Conservation (phyloP, 2,113 vertebrate species). For the Nothobranchius kuhntae region DNA sequence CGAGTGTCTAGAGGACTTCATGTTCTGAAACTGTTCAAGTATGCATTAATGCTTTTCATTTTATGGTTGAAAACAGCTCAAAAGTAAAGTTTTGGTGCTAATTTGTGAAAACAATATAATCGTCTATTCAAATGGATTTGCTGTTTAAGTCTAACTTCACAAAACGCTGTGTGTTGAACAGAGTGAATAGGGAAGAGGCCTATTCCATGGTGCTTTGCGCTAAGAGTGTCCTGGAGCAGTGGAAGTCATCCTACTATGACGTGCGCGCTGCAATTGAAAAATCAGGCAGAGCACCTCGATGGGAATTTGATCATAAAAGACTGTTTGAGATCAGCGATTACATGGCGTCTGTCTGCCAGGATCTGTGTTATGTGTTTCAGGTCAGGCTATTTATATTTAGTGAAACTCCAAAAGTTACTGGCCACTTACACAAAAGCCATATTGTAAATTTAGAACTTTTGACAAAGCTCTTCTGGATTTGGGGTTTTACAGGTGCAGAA, state of each 20-base stretch:
- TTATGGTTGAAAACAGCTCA: not conserved
- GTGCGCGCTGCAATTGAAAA: slow-evolving; percentile 86
- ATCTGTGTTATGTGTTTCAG: slow-evolving; percentile 85
- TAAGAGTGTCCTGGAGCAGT: slow-evolving; percentile 81
- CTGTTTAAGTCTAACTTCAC: not conserved
- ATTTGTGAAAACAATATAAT: too few species aligned
- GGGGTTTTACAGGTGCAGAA: slow-evolving; percentile 80
- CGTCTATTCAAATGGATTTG: not conserved
- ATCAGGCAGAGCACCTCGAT: slow-evolving; percentile 80
- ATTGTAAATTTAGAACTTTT: slow-evolving; percentile 1
- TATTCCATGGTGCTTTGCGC: slow-evolving; percentile 82
- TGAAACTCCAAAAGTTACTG: not conserved
- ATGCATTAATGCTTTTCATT: slow-evolving; percentile 39
- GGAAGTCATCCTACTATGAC: slow-evolving; percentile 89
- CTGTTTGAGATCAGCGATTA: slow-evolving; percentile 92
- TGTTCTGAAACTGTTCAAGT: slow-evolving; percentile 85
- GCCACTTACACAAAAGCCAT: not conserved
- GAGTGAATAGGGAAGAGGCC: slow-evolving; percentile 78
- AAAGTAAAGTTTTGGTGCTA: too few species aligned
- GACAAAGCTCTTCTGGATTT: not conserved
- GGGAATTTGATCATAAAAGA: slow-evolving; percentile 93
- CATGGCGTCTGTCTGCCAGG: slow-evolving; percentile 88
- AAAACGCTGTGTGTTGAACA: slow-evolving; percentile 52
- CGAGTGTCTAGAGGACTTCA: slow-evolving; percentile 80
- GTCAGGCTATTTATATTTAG: slow-evolving; percentile 61